phyloP scores from a whole-genome alignment of 2,797 vertebrate genomes.

The Helicolenus hilgendorfi region DNA sequence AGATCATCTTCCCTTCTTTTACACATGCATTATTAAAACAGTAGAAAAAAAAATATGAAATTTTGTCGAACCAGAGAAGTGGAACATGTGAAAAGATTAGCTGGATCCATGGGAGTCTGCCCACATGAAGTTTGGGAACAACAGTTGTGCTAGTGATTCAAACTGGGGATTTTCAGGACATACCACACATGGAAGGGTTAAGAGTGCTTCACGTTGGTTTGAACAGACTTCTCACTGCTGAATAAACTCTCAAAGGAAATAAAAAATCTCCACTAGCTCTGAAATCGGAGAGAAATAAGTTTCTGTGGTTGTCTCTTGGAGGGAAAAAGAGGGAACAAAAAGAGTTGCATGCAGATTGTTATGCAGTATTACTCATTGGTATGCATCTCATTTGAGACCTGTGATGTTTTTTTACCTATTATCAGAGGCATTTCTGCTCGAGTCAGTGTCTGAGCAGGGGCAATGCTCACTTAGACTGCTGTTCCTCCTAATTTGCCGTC shows the following conservation, averaged over 20 bases:
- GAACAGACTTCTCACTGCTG: constrained; percentile 24
- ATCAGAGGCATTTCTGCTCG: constrained; percentile 15
- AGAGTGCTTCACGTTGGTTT: constrained; percentile 14
- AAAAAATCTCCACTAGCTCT: constrained; percentile 9
- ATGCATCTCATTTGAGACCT: constrained; percentile 37
- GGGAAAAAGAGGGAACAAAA: background rate
- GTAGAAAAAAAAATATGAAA: background rate
- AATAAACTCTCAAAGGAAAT: constrained; percentile 34
- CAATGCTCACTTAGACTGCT: constrained; percentile 41
- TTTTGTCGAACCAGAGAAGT: constrained; percentile 25
- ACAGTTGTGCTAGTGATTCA: constrained; percentile 36
- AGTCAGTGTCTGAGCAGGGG: constrained; percentile 12
- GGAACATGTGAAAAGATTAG: constrained; percentile 55
- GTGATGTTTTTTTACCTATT: constrained; percentile 7
- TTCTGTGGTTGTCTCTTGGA: constrained; percentile 4
- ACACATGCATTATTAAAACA: constrained; percentile 21
- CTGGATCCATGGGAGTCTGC: constrained; percentile 31
- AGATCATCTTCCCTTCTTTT: constrained; percentile 2
- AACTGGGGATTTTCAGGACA: constrained; percentile 36
- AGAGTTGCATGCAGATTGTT: constrained; percentile 12
- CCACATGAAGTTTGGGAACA: constrained; percentile 34
- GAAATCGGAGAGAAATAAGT: background rate
- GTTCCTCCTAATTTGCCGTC: constrained; percentile 61
- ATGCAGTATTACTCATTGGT: constrained; percentile 9
- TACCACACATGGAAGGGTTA: constrained; percentile 46